Percentiles rank a stretch among this genome's conserved stretches.
These are phyloP conservation scores for Accipiter virgatus DNA, from an alignment of 2,113 vertebrate species.

Conservation along the genomic window DNA sequence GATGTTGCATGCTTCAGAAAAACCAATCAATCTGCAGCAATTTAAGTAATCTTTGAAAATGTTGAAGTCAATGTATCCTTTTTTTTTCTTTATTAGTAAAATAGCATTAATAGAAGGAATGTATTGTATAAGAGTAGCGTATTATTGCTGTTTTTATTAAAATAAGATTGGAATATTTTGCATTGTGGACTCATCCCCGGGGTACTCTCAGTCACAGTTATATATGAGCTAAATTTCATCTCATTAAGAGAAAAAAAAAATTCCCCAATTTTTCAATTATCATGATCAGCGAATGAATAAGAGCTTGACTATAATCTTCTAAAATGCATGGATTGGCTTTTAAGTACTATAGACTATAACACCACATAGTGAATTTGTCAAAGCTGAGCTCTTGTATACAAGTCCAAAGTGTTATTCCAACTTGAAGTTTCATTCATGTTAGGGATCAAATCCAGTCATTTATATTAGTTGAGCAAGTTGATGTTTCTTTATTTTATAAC, in stretches of 20 bases:
- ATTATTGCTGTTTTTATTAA: not conserved
- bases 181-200: not conserved
- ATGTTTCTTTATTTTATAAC: not conserved
- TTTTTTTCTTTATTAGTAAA: not conserved
- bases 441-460: not conserved
- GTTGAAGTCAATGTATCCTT: not conserved
- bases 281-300: not conserved
- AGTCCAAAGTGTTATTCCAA: not conserved
- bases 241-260: not conserved
- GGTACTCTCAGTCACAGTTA: not conserved
- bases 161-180: not conserved
- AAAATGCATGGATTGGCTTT: not conserved
- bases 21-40: not conserved
- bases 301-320: not conserved
- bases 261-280: not conserved
- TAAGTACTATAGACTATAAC: not conserved
- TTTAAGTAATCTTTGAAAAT: not conserved
- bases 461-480: not conserved
- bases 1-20: not conserved
- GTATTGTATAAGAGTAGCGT: fast-evolving
- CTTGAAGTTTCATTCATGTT: not conserved
- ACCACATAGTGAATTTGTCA: not conserved
- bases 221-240: not conserved
- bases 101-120: not conserved
- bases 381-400: not conserved